phyloP scores from a whole-genome alignment of 2,888 invertebrate species.

The Pasiphila rectangulata region DNA sequence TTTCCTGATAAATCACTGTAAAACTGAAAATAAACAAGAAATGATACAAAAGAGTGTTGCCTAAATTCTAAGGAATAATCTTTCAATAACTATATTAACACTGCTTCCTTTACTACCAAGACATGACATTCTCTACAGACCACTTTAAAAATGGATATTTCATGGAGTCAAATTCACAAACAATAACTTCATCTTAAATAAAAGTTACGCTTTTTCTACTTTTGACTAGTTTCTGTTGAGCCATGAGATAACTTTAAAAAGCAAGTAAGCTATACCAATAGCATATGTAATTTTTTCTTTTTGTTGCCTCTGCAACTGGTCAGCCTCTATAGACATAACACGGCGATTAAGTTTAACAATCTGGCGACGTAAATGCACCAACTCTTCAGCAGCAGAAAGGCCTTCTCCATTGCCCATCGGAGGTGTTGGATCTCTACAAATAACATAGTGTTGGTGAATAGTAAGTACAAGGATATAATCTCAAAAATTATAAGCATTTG shows the following conservation, averaged over 20 bases:
- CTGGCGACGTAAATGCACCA: constrained; percentile 90
- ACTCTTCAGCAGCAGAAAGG: constrained; percentile 87
- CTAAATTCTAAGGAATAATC: constrained; percentile 64
- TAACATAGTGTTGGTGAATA: constrained; percentile 16
- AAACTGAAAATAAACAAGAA: constrained; percentile 51
- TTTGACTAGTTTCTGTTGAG: constrained; percentile 77
- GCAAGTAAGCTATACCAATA: constrained; percentile 90
- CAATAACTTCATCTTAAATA: constrained; percentile 64
- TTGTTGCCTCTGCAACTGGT: constrained; percentile 90
- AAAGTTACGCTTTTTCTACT: constrained; percentile 46
- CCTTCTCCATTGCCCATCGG: constrained; percentile 83
- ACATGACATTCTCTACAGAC: constrained; percentile 47
- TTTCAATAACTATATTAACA: constrained; percentile 49
- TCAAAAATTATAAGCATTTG: too few relatives aligned
- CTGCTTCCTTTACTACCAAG: constrained; percentile 50
- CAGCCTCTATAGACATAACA: constrained; percentile 92
- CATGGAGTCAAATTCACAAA: constrained; percentile 62
- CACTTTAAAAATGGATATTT: constrained; percentile 49
- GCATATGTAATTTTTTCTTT: constrained; percentile 93
- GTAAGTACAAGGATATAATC: too few relatives aligned
- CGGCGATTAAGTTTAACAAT: constrained; percentile 93
- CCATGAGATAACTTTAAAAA: constrained; percentile 93
- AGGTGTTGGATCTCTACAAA: constrained; percentile 84
- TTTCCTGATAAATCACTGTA: constrained; percentile 55
- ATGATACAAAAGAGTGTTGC: constrained; percentile 64